phyloP scores from a whole-genome alignment of 2,888 invertebrate genomes.

The Iselma pallidipennis region DNA sequence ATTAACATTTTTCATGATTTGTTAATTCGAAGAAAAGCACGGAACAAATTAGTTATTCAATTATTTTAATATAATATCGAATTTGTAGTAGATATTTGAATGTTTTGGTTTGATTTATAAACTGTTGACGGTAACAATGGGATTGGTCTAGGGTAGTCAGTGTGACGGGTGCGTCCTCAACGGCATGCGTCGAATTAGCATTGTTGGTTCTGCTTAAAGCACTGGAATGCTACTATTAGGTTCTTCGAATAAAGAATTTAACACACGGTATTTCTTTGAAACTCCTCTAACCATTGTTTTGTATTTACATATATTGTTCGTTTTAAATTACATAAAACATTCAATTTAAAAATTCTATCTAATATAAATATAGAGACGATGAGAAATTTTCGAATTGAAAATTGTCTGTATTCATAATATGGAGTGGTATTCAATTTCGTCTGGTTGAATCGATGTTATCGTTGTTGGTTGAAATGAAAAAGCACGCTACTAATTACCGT shows the following conservation, averaged over 20 bases:
- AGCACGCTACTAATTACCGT: conserved; percentile 15
- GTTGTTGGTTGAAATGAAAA: conserved; percentile 9
- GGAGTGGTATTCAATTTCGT: conserved; percentile 18
- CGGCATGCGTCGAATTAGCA: conserved; percentile 32
- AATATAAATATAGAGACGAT: too few species aligned
- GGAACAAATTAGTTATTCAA: too few species aligned
- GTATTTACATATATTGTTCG: conserved; percentile 40
- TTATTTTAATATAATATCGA: too few species aligned
- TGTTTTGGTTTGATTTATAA: too few species aligned
- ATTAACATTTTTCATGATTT: too few species aligned
- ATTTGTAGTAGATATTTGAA: too few species aligned
- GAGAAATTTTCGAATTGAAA: too few species aligned
- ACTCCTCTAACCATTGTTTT: conserved; percentile 36
- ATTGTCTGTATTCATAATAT: too few species aligned
- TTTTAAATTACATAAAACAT: conserved; percentile 26
- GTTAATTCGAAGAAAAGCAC: too few species aligned
- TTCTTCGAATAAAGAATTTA: conserved; percentile 31
- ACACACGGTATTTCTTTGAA: conserved; percentile 30
- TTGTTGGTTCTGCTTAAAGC: conserved; percentile 29
- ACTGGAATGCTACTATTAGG: conserved; percentile 30
- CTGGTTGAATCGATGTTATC: conserved; percentile 9
- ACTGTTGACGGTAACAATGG: background rate
- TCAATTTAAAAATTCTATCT: too few species aligned
- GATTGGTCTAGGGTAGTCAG: background rate
- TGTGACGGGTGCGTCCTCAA: background rate